Base-by-base conservation (phyloP, 2,797 vertebrate genomes). In the Falco berigora region DNA sequence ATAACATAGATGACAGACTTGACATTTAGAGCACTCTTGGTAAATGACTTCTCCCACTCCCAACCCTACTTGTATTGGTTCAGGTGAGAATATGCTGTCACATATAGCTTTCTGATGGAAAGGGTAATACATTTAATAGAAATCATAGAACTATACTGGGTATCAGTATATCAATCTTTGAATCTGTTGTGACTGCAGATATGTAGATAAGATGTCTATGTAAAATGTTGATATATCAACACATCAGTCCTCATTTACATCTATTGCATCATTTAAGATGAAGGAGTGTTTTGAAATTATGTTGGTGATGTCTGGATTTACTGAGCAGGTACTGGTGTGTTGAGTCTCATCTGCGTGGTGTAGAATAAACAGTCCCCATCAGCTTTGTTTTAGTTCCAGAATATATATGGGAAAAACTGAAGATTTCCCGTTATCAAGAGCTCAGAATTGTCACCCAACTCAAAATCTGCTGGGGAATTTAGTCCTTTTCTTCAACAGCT, bases 31-130 rank as follows among this genome's bases (percentile, higher is more conserved):
- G 52, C 69, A 55, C 74, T 87, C 28, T 64, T 86, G 84, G 55
- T 73, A 90, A 92, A 81, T 73, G 46, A 56, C 61, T 90, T 92
- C 82, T 90, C 27, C 79, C 61, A 44, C 86, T 95, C 79, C 92
- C 79, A 81, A 1, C 50, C 46, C 44, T 84, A 5, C 55, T 67
- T 0, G 0, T 12, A 27, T n/a, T 32, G 59, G 77, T 47, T 83
- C 49, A 56, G 73, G 55, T 68, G 77, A 30, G 82, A 86, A 71
- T 18, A 32, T 1, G 3, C 73, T 67, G 68, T 68, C 78, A 87
- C 50, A 59, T 24, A 55, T 1, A 88, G 47, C 27, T 42, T 61
- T 34, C 50, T 85, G 88, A 66, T 61, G 82, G 66, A 90, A 78
- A 53, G 14, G 22, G 66, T 40, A 62, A 86, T 38, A 46, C 47